Evolutionary conservation across 1,140 invertebrate species (phyloP).

Genomic region (Cyrtorhinus lividipennis): DNA sequence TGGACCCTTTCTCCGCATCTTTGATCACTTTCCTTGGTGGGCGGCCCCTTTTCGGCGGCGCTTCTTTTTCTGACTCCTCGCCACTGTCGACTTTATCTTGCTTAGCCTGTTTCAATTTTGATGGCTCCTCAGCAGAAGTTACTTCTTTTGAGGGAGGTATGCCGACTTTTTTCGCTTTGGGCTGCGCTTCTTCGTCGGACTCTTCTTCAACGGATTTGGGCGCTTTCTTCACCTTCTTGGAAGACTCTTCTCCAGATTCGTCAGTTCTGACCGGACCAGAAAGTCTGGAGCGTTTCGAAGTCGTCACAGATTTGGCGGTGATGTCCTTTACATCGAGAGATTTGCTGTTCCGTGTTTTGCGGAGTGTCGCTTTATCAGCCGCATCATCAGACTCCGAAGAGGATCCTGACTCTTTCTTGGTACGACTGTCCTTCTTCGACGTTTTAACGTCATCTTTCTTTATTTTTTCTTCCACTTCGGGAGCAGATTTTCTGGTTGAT

Average conservation of each 20-base stretch:
- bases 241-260: constrained; percentile 14
- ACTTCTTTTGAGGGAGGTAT: too few species aligned
- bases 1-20: too few species aligned
- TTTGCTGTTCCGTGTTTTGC: background rate
- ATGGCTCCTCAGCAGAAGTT: too few species aligned
- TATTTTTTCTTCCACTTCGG: background rate
- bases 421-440: constrained; percentile 10
- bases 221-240: constrained; percentile 24
- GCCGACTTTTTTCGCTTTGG: too few species aligned
- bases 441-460: background rate
- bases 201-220: background rate
- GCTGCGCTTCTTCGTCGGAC: background rate
- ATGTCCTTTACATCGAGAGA: background rate
- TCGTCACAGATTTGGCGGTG: too few species aligned
- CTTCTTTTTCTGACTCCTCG: background rate
- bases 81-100: background rate
- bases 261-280: background rate
- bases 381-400: constrained; percentile 12
- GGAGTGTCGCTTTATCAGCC: too few species aligned
- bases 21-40: background rate
- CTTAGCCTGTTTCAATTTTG: background rate
- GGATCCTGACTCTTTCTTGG: constrained; percentile 14
- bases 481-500: background rate
- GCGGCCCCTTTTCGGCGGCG: background rate
- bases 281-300: background rate